These are phyloP conservation scores for Microctonus brassicae DNA, from an alignment of 2,888 invertebrate genomes.

Conservation along the genomic window DNA sequence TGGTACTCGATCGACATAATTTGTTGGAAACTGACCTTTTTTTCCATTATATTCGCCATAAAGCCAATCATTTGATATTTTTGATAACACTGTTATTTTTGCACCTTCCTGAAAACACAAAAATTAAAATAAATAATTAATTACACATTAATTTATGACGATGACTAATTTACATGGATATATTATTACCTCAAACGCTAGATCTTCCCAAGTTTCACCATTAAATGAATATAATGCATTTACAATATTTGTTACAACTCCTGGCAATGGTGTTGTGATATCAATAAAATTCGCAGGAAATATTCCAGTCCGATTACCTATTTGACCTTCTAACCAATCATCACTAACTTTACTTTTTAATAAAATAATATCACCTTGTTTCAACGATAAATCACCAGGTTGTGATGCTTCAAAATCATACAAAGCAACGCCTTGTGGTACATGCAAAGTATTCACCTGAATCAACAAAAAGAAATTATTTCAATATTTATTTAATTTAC, in stretches of 20 bases:
- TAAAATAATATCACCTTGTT: constrained; percentile 81
- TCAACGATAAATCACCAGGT: constrained; percentile 83
- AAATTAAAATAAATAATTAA: background rate
- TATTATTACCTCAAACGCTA: constrained; percentile 71
- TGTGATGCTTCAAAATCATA: constrained; percentile 84
- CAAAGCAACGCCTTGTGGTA: constrained; percentile 82
- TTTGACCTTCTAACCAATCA: constrained; percentile 85
- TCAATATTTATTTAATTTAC: background rate
- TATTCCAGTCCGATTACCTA: constrained; percentile 81
- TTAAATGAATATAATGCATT: constrained; percentile 83
- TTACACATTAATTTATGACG: background rate
- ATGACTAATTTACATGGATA: background rate
- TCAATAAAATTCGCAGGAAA: constrained; percentile 87
- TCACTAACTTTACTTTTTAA: constrained; percentile 79
- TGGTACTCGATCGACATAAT: constrained; percentile 78
- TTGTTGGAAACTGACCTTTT: constrained; percentile 84
- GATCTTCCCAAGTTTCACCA: constrained; percentile 74
- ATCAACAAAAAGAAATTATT: constrained; percentile 7
- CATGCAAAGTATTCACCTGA: constrained; percentile 49
- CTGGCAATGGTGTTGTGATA: constrained; percentile 78
- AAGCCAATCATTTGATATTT: constrained; percentile 84
- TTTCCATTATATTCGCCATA: constrained; percentile 79
- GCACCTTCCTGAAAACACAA: constrained; percentile 73
- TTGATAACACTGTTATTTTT: constrained; percentile 76
- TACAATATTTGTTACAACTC: constrained; percentile 63